These are phyloP conservation scores for Vollenhovia emeryi DNA, from an alignment of 1,140 invertebrate species.

Conservation along the genomic window DNA sequence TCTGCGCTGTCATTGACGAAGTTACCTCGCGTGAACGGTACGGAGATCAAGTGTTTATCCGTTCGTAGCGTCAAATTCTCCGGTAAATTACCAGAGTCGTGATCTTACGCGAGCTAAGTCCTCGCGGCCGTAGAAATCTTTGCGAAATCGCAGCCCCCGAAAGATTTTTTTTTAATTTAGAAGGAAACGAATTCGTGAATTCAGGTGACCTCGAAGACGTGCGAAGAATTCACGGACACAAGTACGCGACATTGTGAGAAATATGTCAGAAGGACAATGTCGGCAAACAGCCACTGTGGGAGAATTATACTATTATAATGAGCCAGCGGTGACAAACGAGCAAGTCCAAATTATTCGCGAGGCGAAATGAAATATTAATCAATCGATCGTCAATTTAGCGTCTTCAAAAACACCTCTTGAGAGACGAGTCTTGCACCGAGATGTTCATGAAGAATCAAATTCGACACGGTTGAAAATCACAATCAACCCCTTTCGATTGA, in stretches of 20 bases:
- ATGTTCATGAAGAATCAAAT: background rate
- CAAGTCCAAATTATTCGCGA: background rate
- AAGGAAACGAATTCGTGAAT: slow-evolving; percentile 43
- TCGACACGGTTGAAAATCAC: background rate
- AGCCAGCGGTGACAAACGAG: background rate
- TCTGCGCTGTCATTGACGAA: background rate
- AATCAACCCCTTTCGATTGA: background rate
- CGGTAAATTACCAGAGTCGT: background rate
- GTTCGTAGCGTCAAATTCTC: background rate
- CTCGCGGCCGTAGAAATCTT: background rate
- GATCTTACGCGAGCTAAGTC: background rate
- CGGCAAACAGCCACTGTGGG: background rate
- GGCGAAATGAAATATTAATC: background rate
- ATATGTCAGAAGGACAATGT: slow-evolving; percentile 43
- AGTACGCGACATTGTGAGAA: slow-evolving; percentile 55
- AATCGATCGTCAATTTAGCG: background rate
- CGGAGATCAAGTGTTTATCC: background rate
- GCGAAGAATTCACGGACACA: slow-evolving; percentile 22
- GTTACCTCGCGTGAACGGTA: background rate
- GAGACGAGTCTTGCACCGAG: background rate
- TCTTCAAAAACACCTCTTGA: background rate
- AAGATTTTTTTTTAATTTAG: slow-evolving; percentile 13
- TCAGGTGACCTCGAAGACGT: slow-evolving; percentile 66
- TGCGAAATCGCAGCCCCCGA: background rate
- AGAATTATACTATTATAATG: slow-evolving; percentile 7